Conservation (phyloP, 92 coral and sea anemone genomes). For the Galaxea fascicularis region DNA sequence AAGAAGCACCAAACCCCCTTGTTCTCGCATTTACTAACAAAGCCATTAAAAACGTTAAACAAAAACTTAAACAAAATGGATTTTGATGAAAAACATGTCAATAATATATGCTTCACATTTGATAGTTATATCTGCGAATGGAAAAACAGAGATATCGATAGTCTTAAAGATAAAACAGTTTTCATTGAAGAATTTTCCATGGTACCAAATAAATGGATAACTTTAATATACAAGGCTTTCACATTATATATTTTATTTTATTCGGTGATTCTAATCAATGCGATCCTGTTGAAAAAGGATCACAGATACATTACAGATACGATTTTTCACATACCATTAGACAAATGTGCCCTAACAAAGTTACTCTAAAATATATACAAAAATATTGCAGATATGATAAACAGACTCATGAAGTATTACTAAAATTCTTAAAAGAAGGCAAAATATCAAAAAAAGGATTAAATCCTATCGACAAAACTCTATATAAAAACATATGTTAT, state of each 20-base stretch:
- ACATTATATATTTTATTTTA: too few species aligned
- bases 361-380: slow-evolving; percentile 32
- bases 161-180: slow-evolving; percentile 24
- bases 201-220: too few species aligned
- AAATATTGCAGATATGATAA: neutral
- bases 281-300: too few species aligned
- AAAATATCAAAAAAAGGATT: too few species aligned
- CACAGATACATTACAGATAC: slow-evolving; percentile 46
- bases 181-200: slow-evolving; percentile 32
- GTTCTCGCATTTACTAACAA: slow-evolving; percentile 10
- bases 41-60: neutral
- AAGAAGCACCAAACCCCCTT: neutral
- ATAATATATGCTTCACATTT: slow-evolving; percentile 4
- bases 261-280: too few species aligned
- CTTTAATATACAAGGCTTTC: too few species aligned
- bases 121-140: slow-evolving; percentile 38
- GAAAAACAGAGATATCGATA: neutral
- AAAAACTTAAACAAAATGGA: neutral
- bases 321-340: slow-evolving; percentile 5
- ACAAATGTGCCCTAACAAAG: slow-evolving; percentile 44
- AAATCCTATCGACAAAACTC: too few species aligned
- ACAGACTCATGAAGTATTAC: too few species aligned
- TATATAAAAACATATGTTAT: slow-evolving; percentile 18
- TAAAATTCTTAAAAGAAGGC: slow-evolving; percentile 37
- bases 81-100: neutral